phyloP scores from a whole-genome alignment of 2,888 invertebrate species.

The Phortica magna region DNA sequence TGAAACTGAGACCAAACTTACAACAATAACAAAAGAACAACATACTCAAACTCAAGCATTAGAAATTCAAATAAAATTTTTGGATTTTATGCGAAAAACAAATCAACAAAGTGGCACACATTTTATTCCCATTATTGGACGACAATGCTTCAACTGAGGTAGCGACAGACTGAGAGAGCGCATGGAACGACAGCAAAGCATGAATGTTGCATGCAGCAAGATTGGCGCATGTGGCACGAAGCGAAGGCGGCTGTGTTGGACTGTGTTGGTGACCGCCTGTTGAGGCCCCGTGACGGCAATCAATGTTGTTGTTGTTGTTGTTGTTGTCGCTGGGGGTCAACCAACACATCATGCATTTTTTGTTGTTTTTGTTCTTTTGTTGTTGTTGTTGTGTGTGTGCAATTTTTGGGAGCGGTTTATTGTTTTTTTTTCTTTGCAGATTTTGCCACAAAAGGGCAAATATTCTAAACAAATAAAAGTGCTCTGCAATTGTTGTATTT shows the following conservation, averaged over 20 bases:
- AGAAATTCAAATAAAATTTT: constrained; percentile 11
- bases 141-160: not conserved
- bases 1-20: not conserved
- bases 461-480: constrained; percentile 12
- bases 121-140: not conserved
- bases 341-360: not conserved
- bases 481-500: constrained; percentile 1
- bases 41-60: not conserved
- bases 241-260: not conserved
- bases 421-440: not conserved
- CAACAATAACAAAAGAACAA: not conserved
- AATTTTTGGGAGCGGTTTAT: constrained; percentile 12
- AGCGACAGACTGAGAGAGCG: not conserved
- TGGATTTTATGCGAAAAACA: not conserved
- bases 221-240: not conserved
- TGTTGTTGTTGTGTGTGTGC: not conserved
- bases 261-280: too few relatives aligned
- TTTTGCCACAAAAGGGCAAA: constrained; percentile 15
- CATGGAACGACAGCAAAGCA: not conserved
- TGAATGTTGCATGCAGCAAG: not conserved
- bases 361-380: not conserved
- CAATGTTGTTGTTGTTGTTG: too few relatives aligned
- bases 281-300: too few relatives aligned
- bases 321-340: too few relatives aligned
- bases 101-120: not conserved